Percentiles rank a stretch among this genome's conserved stretches.
Evolutionary conservation across 2,888 invertebrate genomes (phyloP).

Genomic region (Nephrotoma flavescens): DNA sequence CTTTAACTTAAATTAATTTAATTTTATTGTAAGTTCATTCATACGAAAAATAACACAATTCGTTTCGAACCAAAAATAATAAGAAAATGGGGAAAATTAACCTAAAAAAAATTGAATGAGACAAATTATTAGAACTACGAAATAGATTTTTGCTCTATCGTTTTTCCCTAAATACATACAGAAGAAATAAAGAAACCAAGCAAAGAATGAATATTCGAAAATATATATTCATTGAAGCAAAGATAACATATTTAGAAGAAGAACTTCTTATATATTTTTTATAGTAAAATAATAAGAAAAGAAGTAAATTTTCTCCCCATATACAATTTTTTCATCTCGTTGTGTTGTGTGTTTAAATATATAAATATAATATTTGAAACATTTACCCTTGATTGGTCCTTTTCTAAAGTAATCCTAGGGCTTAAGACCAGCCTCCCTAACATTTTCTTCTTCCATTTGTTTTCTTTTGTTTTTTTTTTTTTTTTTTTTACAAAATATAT

Average conservation of each 20-base stretch:
- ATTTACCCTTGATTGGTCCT: slow-evolving; percentile 21
- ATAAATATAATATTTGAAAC: slow-evolving; percentile 12
- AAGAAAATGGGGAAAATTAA: background rate
- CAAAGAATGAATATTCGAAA: background rate
- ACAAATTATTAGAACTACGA: background rate
- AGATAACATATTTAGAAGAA: slow-evolving; percentile 1
- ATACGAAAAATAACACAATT: background rate
- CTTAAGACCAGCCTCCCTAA: slow-evolving; percentile 14
- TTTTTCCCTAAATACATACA: background rate
- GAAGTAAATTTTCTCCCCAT: slow-evolving; percentile 2
- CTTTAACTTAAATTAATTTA: background rate
- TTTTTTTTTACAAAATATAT: background rate
- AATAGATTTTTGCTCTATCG: background rate
- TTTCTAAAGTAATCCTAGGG: slow-evolving; percentile 17
- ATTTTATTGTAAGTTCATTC: background rate
- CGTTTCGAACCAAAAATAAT: background rate
- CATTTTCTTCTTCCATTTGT: background rate
- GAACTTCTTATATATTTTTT: background rate
- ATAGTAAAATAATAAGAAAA: slow-evolving; percentile 5
- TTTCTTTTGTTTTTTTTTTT: background rate
- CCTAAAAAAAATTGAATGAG: background rate
- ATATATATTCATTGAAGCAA: slow-evolving; percentile 2
- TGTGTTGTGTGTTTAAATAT: background rate
- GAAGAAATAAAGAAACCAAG: background rate
- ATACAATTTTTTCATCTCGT: background rate